phyloP scores from a whole-genome alignment of 2,888 invertebrate species.

The Sisyra terminalis region DNA sequence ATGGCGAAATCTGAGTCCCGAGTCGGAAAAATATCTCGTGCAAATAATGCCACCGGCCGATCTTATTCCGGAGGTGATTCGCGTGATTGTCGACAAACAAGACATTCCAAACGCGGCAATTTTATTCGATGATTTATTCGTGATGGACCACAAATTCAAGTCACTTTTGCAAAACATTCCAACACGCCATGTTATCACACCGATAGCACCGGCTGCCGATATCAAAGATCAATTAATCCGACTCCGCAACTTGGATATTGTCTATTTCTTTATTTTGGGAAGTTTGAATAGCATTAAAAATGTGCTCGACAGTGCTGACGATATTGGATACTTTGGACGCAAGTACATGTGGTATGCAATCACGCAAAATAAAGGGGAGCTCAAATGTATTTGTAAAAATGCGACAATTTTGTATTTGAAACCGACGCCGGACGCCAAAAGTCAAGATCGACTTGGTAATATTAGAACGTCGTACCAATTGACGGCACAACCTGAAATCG shows the following conservation, averaged over 20 bases:
- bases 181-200: slow-evolving; percentile 73
- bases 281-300: slow-evolving; percentile 50
- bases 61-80: slow-evolving; percentile 64
- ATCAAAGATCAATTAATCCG: slow-evolving; percentile 52
- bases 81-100: slow-evolving; percentile 63
- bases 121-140: slow-evolving; percentile 74
- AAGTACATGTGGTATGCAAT: slow-evolving; percentile 82
- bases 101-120: slow-evolving; percentile 87
- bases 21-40: slow-evolving; percentile 57
- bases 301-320: slow-evolving; percentile 52
- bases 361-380: slow-evolving; percentile 55
- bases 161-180: slow-evolving; percentile 78
- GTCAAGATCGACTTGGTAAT: slow-evolving; percentile 50
- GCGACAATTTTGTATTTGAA: slow-evolving; percentile 59
- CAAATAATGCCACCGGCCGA: slow-evolving; percentile 79
- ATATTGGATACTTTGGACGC: slow-evolving; percentile 59
- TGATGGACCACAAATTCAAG: slow-evolving; percentile 90
- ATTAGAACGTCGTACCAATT: slow-evolving; percentile 56
- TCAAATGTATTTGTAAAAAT: slow-evolving; percentile 59
- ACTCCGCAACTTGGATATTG: slow-evolving; percentile 66
- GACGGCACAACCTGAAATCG: slow-evolving; percentile 55
- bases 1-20: slow-evolving; percentile 57
- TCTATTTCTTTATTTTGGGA: slow-evolving; percentile 77
- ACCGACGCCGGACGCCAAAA: slow-evolving; percentile 50
- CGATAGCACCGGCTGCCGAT: slow-evolving; percentile 34